These are phyloP conservation scores for Squalus acanthias DNA, from an alignment of 2,797 vertebrate species.

Conservation along the genomic window DNA sequence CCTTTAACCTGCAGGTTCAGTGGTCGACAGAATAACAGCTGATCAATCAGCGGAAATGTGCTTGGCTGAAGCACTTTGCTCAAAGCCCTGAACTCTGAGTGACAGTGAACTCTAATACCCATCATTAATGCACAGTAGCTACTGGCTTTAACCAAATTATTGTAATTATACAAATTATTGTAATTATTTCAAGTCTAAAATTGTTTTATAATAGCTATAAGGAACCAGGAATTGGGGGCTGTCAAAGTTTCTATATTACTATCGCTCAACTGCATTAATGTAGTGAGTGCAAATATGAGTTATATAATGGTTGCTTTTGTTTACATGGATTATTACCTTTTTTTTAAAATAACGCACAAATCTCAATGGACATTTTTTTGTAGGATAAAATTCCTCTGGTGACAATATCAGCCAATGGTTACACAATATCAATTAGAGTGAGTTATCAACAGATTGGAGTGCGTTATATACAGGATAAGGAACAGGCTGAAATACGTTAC, in stretches of 20 bases:
- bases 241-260: background rate
- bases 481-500: background rate
- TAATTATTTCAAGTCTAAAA: slow-evolving; percentile 28
- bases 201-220: slow-evolving; percentile 17
- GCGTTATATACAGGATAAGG: background rate
- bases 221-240: slow-evolving; percentile 2
- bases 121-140: slow-evolving; percentile 16
- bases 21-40: background rate
- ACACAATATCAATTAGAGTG: background rate
- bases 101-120: slow-evolving; percentile 1
- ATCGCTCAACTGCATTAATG: background rate
- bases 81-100: background rate
- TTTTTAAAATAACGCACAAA: background rate
- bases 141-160: slow-evolving; percentile 29
- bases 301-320: slow-evolving; percentile 1
- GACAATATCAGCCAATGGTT: background rate
- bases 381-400: background rate
- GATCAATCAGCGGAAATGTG: background rate
- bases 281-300: background rate
- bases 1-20: background rate
- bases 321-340: background rate
- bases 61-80: background rate
- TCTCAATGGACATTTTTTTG: background rate
- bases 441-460: background rate
- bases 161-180: slow-evolving; percentile 24